Conservation (phyloP, 92 coral and sea anemone species). For the Micromussa lordhowensis region DNA sequence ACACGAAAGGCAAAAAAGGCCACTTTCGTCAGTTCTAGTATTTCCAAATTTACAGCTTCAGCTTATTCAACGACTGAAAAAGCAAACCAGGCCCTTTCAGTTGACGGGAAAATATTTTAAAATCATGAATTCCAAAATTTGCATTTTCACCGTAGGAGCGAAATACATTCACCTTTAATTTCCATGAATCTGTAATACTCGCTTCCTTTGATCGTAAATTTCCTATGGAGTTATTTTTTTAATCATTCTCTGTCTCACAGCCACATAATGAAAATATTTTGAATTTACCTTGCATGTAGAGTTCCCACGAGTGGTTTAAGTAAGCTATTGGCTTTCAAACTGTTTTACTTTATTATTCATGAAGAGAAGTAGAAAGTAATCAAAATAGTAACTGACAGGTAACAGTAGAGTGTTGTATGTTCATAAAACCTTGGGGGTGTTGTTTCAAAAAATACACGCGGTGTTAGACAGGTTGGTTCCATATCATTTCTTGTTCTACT, state of each 20-base stretch:
- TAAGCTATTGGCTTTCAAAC: background rate
- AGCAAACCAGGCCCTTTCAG: background rate
- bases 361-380: background rate
- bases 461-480: background rate
- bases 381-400: background rate
- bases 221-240: conserved; percentile 6
- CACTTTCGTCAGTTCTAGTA: background rate
- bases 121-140: background rate
- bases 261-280: background rate
- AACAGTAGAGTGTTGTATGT: background rate
- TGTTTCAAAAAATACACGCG: background rate
- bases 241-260: background rate
- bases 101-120: background rate
- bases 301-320: background rate
- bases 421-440: background rate
- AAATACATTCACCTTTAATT: background rate
- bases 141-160: background rate
- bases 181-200: background rate
- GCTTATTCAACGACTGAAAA: background rate
- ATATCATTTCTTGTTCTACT: background rate
- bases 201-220: background rate
- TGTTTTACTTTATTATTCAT: background rate
- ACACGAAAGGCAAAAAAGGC: background rate
- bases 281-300: background rate
- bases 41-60: background rate